Conservation (phyloP, 2,888 invertebrate genomes). For the Dione juno region DNA sequence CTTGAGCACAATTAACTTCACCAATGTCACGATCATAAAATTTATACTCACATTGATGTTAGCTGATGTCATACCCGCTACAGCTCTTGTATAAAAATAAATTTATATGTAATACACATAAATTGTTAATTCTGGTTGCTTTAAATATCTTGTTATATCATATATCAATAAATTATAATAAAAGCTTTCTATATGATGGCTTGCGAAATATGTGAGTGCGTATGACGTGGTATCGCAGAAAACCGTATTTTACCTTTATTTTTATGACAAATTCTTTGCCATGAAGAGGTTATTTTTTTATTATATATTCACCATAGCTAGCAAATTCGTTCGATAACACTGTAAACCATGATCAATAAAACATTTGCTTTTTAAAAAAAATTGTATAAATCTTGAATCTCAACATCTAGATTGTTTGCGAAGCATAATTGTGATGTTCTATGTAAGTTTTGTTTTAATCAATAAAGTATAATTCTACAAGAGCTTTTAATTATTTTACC, state of each 20-base stretch:
- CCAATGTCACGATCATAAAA: conserved; percentile 16
- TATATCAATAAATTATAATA: conserved; percentile 17
- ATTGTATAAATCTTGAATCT: conserved; percentile 34
- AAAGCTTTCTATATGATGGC: conserved; percentile 37
- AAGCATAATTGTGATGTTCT: conserved; percentile 84
- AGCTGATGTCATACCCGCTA: conserved; percentile 14
- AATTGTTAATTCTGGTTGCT: neutral
- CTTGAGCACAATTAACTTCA: conserved; percentile 10
- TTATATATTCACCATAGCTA: conserved; percentile 16
- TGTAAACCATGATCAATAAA: conserved; percentile 33
- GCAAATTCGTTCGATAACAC: conserved; percentile 8
- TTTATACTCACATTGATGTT: conserved; percentile 4
- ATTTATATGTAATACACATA: conserved; percentile 5
- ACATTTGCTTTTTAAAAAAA: conserved; percentile 27
- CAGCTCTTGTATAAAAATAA: neutral
- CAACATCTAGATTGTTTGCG: conserved; percentile 76
- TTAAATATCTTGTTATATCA: conserved; percentile 21
- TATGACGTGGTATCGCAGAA: conserved; percentile 20
- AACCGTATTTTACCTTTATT: conserved; percentile 18
- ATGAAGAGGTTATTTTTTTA: conserved; percentile 21
- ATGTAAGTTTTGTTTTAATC: conserved; percentile 81
- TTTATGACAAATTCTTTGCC: conserved; percentile 22
- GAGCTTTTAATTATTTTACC: conserved; percentile 50
- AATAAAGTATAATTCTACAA: conserved; percentile 77
- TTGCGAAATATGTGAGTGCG: conserved; percentile 30